Evolutionary conservation across 2,113 vertebrate species (phyloP).

Genomic region (Candoia aspera): DNA sequence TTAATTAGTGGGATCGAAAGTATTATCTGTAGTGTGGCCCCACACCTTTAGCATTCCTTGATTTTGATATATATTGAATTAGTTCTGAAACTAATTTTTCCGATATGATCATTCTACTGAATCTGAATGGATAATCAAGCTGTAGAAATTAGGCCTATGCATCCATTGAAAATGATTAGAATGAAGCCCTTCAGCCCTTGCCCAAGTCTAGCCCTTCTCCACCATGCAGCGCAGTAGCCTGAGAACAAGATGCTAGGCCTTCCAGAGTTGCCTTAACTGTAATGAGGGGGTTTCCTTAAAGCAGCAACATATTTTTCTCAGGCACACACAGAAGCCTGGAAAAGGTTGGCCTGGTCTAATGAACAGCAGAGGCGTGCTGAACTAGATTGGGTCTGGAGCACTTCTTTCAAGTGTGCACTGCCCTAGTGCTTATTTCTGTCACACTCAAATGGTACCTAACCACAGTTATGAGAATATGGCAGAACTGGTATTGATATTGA

Average conservation of each 20-base stretch:
- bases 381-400: background rate
- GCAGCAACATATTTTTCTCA: background rate
- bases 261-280: background rate
- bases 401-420: background rate
- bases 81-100: slow-evolving; percentile 73
- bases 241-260: background rate
- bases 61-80: slow-evolving; percentile 76
- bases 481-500: slow-evolving; percentile 84
- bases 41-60: slow-evolving; percentile 73
- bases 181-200: background rate
- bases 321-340: background rate
- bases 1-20: slow-evolving; percentile 83
- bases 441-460: slow-evolving; percentile 76
- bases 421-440: slow-evolving; percentile 75
- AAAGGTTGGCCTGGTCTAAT: background rate
- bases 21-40: slow-evolving; percentile 75
- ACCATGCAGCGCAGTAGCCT: background rate
- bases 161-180: background rate
- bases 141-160: background rate
- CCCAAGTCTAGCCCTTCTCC: background rate
- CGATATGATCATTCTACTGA: slow-evolving; percentile 74
- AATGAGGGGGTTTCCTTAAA: background rate
- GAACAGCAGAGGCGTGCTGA: background rate
- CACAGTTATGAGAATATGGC: slow-evolving; percentile 74
- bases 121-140: slow-evolving; percentile 80